Base-by-base conservation (phyloP, 2,888 invertebrate species). In the Ypsolopha scabrella region DNA sequence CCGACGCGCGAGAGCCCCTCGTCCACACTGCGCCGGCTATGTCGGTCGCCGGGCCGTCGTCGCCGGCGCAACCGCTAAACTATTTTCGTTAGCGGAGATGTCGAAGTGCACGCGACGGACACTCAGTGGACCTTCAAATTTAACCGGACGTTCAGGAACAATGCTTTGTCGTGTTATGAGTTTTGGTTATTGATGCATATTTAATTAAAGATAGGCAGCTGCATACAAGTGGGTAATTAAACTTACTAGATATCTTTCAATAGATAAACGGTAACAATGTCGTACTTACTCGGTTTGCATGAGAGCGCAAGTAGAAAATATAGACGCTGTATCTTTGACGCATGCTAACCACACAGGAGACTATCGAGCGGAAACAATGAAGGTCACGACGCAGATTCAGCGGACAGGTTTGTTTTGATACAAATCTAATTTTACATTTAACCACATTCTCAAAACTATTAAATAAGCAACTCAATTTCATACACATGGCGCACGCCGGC, bases 71-170 rank as follows among this genome's bases (percentile, higher is more conserved):
- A 58, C 55, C 72, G 82, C 80, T 71, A 63, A 77, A 85, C 85
- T 86, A 85, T 86, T 86, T 86, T 85, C 63, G 86, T 83, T 47
- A 81, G 79, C 76, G 75, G 78, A 82, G 80, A 82, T 80, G 80
- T 81, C 81, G 83, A 81, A 83, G 82, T 85, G 82, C 83, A 82
- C 70, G 68, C 24, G 24, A 24, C 4, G 75, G 75, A 75, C 76
- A 72, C 67, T 68, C 56, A 65, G 62, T 65, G 73, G 80, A 81
- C 82, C 82, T 81, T 82, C 79, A 74, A 67, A 67, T 69, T 58
- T 60, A 51, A 45, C 45, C 45, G 51, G 44, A 51, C 51, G 44
- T 50, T 41, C 41, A 7, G 35, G 24, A 34, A 38, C 8, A 38
- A 11, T 37, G 37, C 8, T 34, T 13, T 43, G 43, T 24, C 2